Evolutionary conservation across 2,113 vertebrate species (phyloP).

Genomic region (Urocolius indicus): DNA sequence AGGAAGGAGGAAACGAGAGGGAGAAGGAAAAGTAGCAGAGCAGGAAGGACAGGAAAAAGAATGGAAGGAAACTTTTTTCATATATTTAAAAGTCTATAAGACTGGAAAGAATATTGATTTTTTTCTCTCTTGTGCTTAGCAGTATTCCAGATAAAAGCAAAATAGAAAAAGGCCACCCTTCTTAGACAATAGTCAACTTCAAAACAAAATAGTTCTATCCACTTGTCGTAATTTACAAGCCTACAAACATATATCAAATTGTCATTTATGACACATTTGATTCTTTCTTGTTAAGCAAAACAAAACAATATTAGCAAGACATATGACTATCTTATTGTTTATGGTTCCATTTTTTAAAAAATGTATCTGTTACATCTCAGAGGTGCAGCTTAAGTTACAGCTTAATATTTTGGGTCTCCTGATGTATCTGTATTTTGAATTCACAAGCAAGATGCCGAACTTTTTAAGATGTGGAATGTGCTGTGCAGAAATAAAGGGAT

Average conservation of each 20-base stretch:
- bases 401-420: background rate
- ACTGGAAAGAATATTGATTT: background rate
- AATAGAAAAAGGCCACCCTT: background rate
- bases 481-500: background rate
- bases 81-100: background rate
- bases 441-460: background rate
- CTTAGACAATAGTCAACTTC: background rate
- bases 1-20: background rate
- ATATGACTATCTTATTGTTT: background rate
- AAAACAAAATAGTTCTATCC: background rate
- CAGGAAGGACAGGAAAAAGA: background rate
- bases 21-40: background rate
- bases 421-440: background rate
- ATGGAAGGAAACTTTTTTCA: background rate
- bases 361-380: background rate
- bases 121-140: background rate
- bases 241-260: background rate
- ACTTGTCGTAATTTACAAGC: background rate
- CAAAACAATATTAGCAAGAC: background rate
- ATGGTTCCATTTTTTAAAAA: background rate
- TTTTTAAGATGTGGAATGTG: background rate
- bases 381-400: background rate
- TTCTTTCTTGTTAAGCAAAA: conserved; percentile 5
- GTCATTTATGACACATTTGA: background rate
- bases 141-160: background rate